Percentiles rank a stretch among this genome's conserved stretches.
Evolutionary conservation across 2,888 invertebrate species (phyloP).

Genomic region (Cosmia trapezina): DNA sequence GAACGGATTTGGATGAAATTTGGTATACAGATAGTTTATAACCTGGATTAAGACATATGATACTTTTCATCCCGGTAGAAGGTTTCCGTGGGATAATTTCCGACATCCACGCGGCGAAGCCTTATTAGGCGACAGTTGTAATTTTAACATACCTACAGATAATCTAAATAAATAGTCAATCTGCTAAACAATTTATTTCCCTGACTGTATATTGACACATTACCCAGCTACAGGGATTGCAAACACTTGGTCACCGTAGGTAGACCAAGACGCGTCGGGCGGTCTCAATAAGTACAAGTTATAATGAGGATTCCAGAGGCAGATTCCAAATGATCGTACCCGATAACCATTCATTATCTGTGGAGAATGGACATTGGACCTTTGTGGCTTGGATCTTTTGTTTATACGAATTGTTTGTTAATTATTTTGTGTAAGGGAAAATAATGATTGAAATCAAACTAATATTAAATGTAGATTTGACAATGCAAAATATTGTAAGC

Average conservation of each 20-base stretch:
- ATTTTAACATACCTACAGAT: background rate
- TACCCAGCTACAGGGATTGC: background rate
- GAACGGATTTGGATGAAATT: no score
- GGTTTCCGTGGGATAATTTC: no score
- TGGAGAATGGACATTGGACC: conserved; percentile 5
- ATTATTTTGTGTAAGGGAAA: background rate
- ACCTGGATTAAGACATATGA: no score
- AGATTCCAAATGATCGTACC: conserved; percentile 21
- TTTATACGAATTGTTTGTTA: conserved; percentile 5
- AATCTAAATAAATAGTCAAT: background rate
- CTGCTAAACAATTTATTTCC: background rate
- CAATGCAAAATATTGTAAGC: background rate
- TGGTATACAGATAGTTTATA: no score
- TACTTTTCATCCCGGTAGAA: no score
- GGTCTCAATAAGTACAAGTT: conserved; percentile 18
- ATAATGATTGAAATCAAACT: background rate
- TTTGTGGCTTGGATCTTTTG: conserved; percentile 1
- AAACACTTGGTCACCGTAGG: conserved; percentile 12
- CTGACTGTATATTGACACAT: conserved; percentile 5
- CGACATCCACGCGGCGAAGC: no score
- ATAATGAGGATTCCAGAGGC: conserved; percentile 23
- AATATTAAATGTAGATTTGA: background rate
- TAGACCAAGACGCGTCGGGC: background rate
- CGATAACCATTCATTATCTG: conserved; percentile 31
- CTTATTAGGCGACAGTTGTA: no score